Evolutionary conservation across 2,113 vertebrate genomes (phyloP).

Genomic region (Megaceryle torquata): DNA sequence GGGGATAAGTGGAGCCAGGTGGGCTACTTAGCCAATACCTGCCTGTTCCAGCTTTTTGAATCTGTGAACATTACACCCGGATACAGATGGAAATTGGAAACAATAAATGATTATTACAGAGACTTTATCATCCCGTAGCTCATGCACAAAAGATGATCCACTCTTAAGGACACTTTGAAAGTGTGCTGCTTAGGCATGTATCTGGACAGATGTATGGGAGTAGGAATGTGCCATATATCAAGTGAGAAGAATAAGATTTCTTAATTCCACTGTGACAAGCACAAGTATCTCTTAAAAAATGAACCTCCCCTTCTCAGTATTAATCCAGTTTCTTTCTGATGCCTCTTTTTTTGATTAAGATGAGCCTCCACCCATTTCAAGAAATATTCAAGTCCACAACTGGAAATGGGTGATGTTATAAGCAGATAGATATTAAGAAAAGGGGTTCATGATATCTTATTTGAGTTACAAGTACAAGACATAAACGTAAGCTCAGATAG

Average conservation of each 20-base stretch:
- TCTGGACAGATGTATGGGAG: constrained; percentile 1
- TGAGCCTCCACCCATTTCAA: neutral
- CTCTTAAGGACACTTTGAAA: constrained; percentile 49
- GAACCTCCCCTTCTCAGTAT: neutral
- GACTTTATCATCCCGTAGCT: constrained; percentile 38
- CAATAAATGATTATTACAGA: constrained; percentile 63
- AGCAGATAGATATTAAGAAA: neutral
- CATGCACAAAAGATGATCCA: neutral
- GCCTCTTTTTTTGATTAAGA: neutral
- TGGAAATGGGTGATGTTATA: neutral
- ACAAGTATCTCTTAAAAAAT: neutral
- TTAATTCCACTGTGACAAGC: constrained; percentile 44
- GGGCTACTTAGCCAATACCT: constrained; percentile 58
- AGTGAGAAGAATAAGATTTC: constrained; percentile 14
- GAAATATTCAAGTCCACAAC: neutral
- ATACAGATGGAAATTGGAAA: constrained; percentile 72
- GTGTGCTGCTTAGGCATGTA: neutral
- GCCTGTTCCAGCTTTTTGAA: constrained; percentile 64
- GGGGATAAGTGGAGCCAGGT: constrained; percentile 77
- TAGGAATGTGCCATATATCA: neutral
- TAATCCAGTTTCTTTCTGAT: neutral
- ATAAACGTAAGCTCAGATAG: neutral
- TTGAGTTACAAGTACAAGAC: neutral
- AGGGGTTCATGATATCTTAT: neutral
- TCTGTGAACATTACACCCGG: constrained; percentile 70